phyloP scores from a whole-genome alignment of 2,113 vertebrate species.

The Haplochromis vanheusdeni region DNA sequence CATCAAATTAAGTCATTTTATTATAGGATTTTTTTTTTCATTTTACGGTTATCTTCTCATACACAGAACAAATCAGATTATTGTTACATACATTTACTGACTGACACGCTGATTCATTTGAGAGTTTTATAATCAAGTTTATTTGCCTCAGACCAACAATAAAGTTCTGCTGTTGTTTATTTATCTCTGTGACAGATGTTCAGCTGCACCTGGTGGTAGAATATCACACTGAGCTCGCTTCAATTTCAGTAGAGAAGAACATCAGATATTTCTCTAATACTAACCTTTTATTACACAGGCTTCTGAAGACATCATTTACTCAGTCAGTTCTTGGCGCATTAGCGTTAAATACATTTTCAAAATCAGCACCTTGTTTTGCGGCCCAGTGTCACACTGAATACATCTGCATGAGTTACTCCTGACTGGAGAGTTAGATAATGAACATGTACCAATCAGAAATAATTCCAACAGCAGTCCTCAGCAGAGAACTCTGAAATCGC shows the following conservation, averaged over 20 bases:
- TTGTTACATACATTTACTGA: not conserved
- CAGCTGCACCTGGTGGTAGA: not conserved
- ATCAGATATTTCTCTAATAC: not conserved
- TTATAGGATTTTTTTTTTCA: not conserved
- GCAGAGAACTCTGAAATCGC: not conserved
- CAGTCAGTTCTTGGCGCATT: not conserved
- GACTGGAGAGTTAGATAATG: not conserved
- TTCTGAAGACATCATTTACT: not conserved
- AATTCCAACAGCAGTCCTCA: not conserved
- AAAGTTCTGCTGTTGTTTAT: conserved; percentile 2
- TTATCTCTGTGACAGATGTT: conserved; percentile 13
- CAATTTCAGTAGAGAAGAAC: not conserved
- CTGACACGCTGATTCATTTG: not conserved
- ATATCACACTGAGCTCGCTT: not conserved
- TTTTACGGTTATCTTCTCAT: not conserved
- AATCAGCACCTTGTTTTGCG: not conserved
- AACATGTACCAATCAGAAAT: not conserved
- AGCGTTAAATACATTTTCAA: not conserved
- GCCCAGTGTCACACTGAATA: not conserved
- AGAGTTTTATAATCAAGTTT: conserved; percentile 24
- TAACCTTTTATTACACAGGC: not conserved
- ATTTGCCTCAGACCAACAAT: conserved; percentile 35
- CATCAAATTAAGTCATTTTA: not conserved
- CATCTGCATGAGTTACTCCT: not conserved
- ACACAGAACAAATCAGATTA: not conserved